These are phyloP conservation scores for Todiramphus saurophagus DNA, from an alignment of 2,113 vertebrate species.

Conservation along the genomic window DNA sequence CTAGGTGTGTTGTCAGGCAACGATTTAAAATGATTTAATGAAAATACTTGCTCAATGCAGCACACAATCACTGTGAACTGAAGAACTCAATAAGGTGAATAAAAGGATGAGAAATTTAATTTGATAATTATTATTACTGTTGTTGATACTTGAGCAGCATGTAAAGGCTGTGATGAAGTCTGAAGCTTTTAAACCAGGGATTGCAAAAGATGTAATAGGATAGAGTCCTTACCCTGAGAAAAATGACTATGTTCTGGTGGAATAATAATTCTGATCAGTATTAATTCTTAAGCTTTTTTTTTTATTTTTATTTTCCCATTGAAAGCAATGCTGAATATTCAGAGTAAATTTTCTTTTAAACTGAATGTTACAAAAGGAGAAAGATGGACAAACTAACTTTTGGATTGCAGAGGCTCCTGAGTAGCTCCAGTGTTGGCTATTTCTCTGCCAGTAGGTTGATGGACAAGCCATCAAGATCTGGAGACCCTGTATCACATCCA, in stretches of 20 bases:
- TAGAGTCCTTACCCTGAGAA: not conserved
- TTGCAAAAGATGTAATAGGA: not conserved
- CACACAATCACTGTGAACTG: not conserved
- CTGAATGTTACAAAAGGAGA: not conserved
- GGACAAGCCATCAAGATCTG: not conserved
- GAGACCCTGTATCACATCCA: fast-evolving
- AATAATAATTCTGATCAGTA: not conserved
- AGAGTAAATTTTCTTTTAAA: not conserved
- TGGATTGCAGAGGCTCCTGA: not conserved
- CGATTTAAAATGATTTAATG: not conserved
- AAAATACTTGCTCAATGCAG: not conserved
- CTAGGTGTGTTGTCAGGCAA: not conserved
- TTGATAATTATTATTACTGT: not conserved
- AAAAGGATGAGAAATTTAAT: not conserved
- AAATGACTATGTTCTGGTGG: not conserved
- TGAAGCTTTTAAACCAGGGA: not conserved
- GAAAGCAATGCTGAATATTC: not conserved
- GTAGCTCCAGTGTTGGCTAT: not conserved
- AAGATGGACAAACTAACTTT: not conserved
- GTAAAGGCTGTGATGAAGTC: not conserved
- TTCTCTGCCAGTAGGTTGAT: not conserved
- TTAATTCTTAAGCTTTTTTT: not conserved
- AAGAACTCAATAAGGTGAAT: not conserved
- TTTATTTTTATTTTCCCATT: not conserved
- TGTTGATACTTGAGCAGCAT: not conserved